A percentile compares a stretch with the other conserved stretches of the same genome.
phyloP scores from a whole-genome alignment of 2,888 invertebrate species.

The Melipona bicolor region DNA sequence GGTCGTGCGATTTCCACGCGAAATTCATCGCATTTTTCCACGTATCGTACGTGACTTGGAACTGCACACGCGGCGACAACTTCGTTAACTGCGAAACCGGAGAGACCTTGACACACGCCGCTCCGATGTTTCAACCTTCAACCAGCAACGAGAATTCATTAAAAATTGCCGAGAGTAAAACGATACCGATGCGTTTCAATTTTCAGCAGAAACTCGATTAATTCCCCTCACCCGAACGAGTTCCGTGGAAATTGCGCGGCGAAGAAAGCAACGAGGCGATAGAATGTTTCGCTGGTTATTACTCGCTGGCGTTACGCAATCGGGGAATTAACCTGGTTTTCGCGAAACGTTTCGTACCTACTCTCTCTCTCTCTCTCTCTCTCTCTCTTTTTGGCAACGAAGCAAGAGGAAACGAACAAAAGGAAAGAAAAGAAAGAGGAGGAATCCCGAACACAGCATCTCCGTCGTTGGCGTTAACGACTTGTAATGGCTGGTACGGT shows the following conservation, averaged over 20 bases:
- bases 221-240: background rate
- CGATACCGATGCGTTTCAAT: background rate
- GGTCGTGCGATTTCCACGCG: too few species aligned
- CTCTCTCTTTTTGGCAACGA: background rate
- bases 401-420: background rate
- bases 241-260: background rate
- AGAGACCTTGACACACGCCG: too few species aligned
- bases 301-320: constrained; percentile 35
- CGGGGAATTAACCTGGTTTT: constrained; percentile 45
- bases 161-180: background rate
- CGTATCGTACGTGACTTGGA: too few species aligned
- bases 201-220: background rate
- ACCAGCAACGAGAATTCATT: background rate
- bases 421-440: background rate
- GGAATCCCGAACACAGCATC: constrained; percentile 18
- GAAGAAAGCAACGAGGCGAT: background rate
- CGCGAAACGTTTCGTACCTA: constrained; percentile 21
- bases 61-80: too few species aligned
- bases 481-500: constrained; percentile 42
- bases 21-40: too few species aligned
- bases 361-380: too few species aligned
- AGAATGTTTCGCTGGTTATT: constrained; percentile 1
- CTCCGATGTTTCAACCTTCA: too few species aligned
- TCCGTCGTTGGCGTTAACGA: constrained; percentile 49
- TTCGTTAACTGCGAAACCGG: too few species aligned